A percentile compares a stretch with the other conserved stretches of the same genome.
These are phyloP conservation scores for Acrocephalus scirpaceus DNA, from an alignment of 2,797 vertebrate genomes.

Conservation along the genomic window DNA sequence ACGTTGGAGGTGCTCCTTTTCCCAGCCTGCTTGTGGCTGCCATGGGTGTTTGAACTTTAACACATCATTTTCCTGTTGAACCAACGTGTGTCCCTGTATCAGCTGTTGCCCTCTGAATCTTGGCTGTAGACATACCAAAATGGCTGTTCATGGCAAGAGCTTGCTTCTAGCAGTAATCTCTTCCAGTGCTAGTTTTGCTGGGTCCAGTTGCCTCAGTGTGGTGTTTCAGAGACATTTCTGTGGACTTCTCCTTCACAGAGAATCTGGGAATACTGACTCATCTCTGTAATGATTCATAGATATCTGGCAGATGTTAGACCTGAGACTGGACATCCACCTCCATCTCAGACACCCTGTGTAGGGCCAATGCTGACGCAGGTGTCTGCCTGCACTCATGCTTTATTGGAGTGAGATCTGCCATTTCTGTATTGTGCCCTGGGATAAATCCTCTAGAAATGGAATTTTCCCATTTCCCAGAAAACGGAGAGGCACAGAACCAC, in stretches of 20 bases:
- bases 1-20: fast-evolving
- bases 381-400: neutral
- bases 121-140: neutral
- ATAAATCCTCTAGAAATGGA: neutral
- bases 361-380: neutral
- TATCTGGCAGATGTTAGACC: neutral
- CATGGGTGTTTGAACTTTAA: neutral
- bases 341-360: neutral
- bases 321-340: neutral
- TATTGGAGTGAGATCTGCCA: neutral
- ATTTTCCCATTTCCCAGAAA: neutral
- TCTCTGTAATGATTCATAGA: neutral
- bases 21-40: neutral
- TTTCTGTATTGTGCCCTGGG: neutral
- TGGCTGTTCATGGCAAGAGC: neutral
- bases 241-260: neutral
- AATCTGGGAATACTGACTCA: neutral
- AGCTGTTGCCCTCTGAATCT: neutral
- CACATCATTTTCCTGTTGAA: neutral
- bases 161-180: neutral
- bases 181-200: neutral
- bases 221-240: neutral
- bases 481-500: neutral
- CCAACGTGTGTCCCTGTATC: neutral
- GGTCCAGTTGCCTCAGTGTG: neutral